Percentiles rank a stretch among this genome's conserved stretches.
These are phyloP conservation scores for Criorhina ranunculi DNA, from an alignment of 2,888 invertebrate species.

Conservation along the genomic window DNA sequence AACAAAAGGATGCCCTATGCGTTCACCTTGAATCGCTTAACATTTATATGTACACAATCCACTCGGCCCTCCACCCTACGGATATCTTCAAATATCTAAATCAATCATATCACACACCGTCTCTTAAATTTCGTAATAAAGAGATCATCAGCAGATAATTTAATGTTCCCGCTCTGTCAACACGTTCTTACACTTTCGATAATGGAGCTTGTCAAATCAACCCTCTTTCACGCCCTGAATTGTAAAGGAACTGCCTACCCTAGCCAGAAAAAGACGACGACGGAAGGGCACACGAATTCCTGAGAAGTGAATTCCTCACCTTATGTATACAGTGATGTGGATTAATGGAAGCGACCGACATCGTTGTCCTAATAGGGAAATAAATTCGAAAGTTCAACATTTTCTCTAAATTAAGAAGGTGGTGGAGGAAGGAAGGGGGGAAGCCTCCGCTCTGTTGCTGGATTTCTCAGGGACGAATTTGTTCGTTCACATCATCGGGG, in stretches of 20 bases:
- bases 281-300: conserved; percentile 38
- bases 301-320: conserved; percentile 49
- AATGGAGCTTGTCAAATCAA: conserved; percentile 48
- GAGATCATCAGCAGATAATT: conserved; percentile 61
- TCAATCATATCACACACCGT: conserved; percentile 33
- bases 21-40: conserved; percentile 1
- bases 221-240: conserved; percentile 19
- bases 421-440: neutral
- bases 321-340: conserved; percentile 23
- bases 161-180: conserved; percentile 45
- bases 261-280: neutral
- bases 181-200: conserved; percentile 52
- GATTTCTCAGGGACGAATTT: conserved; percentile 17
- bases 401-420: conserved; percentile 52
- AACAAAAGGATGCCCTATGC: conserved; percentile 2
- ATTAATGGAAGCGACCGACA: conserved; percentile 51
- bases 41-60: conserved; percentile 9
- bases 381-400: conserved; percentile 43
- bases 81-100: neutral
- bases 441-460: conserved; percentile 2
- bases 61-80: conserved; percentile 1
- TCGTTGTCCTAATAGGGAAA: conserved; percentile 30
- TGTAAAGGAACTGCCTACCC: neutral
- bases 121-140: conserved; percentile 46
- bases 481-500: neutral